These are phyloP conservation scores for Dendronephthya gigantea DNA, from an alignment of 64 coral and sea anemone genomes.

Conservation along the genomic window DNA sequence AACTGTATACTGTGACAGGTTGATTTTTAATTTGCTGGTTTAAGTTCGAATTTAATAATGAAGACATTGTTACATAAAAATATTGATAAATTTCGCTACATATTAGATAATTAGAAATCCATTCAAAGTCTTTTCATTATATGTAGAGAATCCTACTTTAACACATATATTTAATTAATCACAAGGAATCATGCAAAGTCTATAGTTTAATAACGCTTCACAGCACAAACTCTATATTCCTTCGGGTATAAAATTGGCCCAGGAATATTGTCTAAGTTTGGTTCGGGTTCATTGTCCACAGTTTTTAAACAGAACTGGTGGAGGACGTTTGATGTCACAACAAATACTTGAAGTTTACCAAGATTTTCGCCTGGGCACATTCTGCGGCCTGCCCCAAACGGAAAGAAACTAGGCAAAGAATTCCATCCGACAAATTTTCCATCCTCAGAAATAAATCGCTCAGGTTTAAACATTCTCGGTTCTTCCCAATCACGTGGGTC, in stretches of 20 bases:
- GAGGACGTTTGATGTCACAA: constrained; percentile 33
- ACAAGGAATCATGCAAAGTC: too few species aligned
- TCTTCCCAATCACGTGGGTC: constrained; percentile 52
- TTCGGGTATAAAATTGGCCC: not conserved
- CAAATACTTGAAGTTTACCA: constrained; percentile 28
- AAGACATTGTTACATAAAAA: too few species aligned
- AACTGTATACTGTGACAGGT: too few species aligned
- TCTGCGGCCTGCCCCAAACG: constrained; percentile 40
- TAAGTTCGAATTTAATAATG: too few species aligned
- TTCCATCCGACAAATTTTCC: not conserved
- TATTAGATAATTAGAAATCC: too few species aligned
- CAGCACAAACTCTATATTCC: not conserved
- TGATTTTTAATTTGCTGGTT: too few species aligned
- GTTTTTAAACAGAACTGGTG: constrained; percentile 35
- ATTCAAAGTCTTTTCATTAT: too few species aligned
- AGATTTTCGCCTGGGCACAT: constrained; percentile 47
- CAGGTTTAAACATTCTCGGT: constrained; percentile 46
- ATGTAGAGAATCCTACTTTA: too few species aligned
- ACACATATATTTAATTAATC: too few species aligned
- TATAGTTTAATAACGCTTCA: not conserved
- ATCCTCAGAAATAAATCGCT: constrained; percentile 49
- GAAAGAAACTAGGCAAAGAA: not conserved
- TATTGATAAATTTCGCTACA: too few species aligned
- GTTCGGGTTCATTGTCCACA: constrained; percentile 4
- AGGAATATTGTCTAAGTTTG: not conserved